These are phyloP conservation scores for Drymonia ruficornis DNA, from an alignment of 2,888 invertebrate species.

Conservation along the genomic window DNA sequence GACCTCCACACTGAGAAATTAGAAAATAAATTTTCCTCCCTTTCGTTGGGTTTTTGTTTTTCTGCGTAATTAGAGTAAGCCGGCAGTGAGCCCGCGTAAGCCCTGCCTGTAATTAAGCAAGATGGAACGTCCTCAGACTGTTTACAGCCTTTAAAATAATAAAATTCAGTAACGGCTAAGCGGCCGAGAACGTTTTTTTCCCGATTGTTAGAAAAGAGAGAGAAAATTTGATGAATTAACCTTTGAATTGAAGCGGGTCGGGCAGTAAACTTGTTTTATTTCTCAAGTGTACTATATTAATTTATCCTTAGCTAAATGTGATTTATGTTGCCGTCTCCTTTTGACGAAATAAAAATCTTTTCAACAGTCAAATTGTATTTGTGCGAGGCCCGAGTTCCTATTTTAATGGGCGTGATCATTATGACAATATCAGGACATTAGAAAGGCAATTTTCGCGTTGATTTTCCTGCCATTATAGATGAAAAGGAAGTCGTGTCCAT, in stretches of 20 bases:
- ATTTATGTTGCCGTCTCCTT: conserved; percentile 28
- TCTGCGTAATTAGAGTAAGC: conserved; percentile 77
- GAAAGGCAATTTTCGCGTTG: conserved; percentile 19
- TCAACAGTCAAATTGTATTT: conserved; percentile 10
- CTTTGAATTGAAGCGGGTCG: conserved; percentile 32
- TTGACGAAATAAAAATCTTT: conserved; percentile 17
- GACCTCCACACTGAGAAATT: conserved; percentile 65
- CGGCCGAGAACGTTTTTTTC: conserved; percentile 34
- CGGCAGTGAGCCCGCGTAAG: conserved; percentile 56
- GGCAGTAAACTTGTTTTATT: conserved; percentile 27
- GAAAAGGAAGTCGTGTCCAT: conserved; percentile 6
- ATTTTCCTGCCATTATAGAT: conserved; percentile 28
- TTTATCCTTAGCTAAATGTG: conserved; percentile 34
- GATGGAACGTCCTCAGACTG: conserved; percentile 63
- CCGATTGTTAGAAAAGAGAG: conserved; percentile 22
- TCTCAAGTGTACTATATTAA: conserved; percentile 35
- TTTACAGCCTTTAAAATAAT: conserved; percentile 69
- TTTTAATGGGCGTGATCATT: conserved; percentile 41
- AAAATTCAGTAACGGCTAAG: conserved; percentile 64
- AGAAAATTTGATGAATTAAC: conserved; percentile 45
- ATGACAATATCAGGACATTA: conserved; percentile 34
- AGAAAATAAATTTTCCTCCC: conserved; percentile 71
- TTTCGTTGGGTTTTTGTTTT: conserved; percentile 75
- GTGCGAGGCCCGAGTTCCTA: conserved; percentile 29
- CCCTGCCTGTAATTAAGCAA: conserved; percentile 75